Percentiles rank a stretch among this genome's conserved stretches.
Conservation (phyloP, 2,797 vertebrate genomes). For the Anguilla anguilla region DNA sequence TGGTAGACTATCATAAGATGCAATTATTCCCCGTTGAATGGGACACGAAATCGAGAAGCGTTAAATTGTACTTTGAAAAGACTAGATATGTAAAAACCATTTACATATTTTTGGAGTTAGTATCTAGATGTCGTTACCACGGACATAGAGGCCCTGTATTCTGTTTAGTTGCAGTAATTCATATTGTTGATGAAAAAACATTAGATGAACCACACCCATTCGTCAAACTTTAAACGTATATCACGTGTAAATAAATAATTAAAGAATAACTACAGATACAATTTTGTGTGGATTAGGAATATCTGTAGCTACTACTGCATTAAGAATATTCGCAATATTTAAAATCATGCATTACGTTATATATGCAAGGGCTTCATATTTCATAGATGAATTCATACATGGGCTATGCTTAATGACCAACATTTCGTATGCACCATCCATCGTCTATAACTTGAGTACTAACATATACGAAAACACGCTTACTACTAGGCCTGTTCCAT, state of each 20-base stretch:
- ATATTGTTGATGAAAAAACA: neutral
- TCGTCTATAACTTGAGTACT: neutral
- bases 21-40: neutral
- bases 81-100: neutral
- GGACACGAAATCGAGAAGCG: neutral
- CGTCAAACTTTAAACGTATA: slow-evolving; percentile 21
- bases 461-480: slow-evolving; percentile 32
- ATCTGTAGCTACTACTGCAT: slow-evolving; percentile 13
- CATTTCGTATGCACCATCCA: neutral
- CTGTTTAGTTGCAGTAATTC: neutral
- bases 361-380: slow-evolving; percentile 3
- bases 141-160: neutral
- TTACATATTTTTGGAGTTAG: neutral
- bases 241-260: slow-evolving; percentile 24
- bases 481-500: slow-evolving; percentile 57
- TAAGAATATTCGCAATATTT: slow-evolving; percentile 18
- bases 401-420: neutral
- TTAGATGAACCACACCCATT: slow-evolving; percentile 12
- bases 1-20: neutral
- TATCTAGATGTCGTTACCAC: neutral
- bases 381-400: neutral
- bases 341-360: slow-evolving; percentile 23
- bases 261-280: neutral
- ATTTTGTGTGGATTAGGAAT: slow-evolving; percentile 6
- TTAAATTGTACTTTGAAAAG: neutral